A percentile compares a stretch with the other conserved stretches of the same genome.
Evolutionary conservation across 2,797 vertebrate species (phyloP).

Genomic region (Diceros bicornis): DNA sequence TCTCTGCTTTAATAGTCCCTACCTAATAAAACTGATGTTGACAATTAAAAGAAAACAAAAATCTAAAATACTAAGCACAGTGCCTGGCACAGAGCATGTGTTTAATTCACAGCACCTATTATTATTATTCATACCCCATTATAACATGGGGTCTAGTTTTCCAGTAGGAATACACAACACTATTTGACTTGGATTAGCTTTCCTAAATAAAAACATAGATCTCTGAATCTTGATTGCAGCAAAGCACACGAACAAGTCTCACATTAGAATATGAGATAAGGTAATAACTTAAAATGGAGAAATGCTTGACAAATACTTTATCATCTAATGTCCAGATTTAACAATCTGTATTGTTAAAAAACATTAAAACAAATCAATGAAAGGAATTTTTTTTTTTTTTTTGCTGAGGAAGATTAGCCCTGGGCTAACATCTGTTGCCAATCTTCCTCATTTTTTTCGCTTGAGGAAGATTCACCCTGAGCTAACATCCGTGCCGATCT

Average conservation of each 20-base stretch:
- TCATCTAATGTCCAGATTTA: not conserved
- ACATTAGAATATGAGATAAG: not conserved
- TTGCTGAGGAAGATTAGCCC: too few relatives aligned
- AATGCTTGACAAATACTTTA: not conserved
- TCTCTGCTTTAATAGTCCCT: not conserved
- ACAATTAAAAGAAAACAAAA: slow-evolving; percentile 6
- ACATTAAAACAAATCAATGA: not conserved
- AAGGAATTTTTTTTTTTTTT: not conserved
- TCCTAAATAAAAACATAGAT: not conserved
- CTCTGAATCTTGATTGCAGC: not conserved
- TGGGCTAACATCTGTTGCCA: too few relatives aligned
- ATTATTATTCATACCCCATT: not conserved
- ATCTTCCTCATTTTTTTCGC: too few relatives aligned
- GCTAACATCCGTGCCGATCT: too few relatives aligned
- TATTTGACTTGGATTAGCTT: not conserved
- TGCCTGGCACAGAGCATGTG: too few relatives aligned
- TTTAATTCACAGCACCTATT: not conserved
- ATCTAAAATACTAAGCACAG: not conserved
- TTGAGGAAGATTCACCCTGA: too few relatives aligned
- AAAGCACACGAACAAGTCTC: not conserved
- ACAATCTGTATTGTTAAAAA: not conserved
- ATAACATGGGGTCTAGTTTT: not conserved
- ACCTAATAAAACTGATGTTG: not conserved
- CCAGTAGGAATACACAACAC: not conserved
- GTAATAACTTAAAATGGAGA: slow-evolving; percentile 10